Conservation (phyloP, 2,797 vertebrate genomes). For the Sebastes alutus region DNA sequence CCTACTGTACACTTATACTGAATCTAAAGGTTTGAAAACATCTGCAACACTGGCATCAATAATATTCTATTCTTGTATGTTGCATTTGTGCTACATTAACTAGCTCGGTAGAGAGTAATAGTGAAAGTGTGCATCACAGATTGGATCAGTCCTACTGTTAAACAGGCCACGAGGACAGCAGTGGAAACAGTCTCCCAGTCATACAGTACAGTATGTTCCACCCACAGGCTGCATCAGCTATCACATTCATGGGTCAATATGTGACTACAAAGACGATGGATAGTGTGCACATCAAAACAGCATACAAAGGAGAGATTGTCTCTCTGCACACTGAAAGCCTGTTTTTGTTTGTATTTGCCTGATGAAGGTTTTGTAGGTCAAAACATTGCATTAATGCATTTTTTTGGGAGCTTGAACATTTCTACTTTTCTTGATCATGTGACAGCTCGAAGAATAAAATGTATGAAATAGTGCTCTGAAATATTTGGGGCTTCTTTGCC, state of each 20-base stretch:
- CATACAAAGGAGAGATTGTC: not conserved
- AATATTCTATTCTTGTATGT: not conserved
- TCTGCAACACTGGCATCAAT: not conserved
- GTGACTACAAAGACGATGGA: conserved; percentile 2
- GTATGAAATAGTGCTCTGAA: not conserved
- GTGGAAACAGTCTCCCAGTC: conserved; percentile 36
- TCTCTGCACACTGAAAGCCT: not conserved
- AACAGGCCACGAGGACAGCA: conserved; percentile 6
- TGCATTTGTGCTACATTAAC: not conserved
- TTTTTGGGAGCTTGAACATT: not conserved
- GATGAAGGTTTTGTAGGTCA: not conserved
- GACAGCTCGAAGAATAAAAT: not conserved
- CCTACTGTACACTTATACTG: not conserved
- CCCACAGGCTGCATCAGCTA: conserved; percentile 14
- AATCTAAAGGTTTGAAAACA: not conserved
- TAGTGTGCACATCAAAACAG: not conserved
- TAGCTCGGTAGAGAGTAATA: not conserved
- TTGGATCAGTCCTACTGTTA: not conserved
- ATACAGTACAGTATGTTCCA: conserved; percentile 5
- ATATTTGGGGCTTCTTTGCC: not conserved
- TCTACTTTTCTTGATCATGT: not conserved
- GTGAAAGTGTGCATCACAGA: not conserved
- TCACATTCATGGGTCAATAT: conserved; percentile 32
- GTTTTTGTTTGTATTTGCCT: not conserved
- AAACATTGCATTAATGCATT: not conserved